Evolutionary conservation across 2,113 vertebrate species (phyloP), one percentile per base, ranked within the genome.

Genomic region (Gymnarchus niloticus): DNA sequence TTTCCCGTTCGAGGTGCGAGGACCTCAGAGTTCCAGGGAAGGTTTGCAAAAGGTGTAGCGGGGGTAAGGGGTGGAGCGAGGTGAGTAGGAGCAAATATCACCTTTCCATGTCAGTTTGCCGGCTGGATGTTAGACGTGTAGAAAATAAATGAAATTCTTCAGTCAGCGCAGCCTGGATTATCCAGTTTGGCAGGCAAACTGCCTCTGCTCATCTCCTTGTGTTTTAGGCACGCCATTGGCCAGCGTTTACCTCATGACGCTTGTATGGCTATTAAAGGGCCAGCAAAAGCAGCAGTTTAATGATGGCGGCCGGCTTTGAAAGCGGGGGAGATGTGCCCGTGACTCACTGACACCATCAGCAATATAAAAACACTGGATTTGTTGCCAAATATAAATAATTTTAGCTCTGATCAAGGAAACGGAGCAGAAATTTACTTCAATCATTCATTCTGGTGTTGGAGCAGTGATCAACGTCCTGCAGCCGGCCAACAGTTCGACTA

Each of bases 1-100:
- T 93, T 91, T 91, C 84, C 85, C 21, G 25, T n/a, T 51, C 48
- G 19, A 37, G 25, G 14, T 28, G 25, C 52, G 2, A 46, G 25
- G n/a, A 25, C 28, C 7, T 2, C 81, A 21, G 9, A 14, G 6
- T 6, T 12, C 73, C 28, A 49, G 37, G 14, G 46, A 19, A 51
- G n/a, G 48, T 80, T 23, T 21, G 59, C 12, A 25, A 33, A 14
- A 28, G 61, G 12, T 19, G 28, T 33, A 69, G 61, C 5, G 28
- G 25, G 23, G 23, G n/a, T 81, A 12, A 49, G 14, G n/a, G 7
- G n/a, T 10, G 19, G 17, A n/a, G 3, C 37, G 23, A 17, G 80
- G 51, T 7, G 14, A 81, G 6, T 23, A 46, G 49, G 5, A 54
- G 33, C 7, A 44, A 33, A 83, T 41, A 33, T 56, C 49, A 83